A percentile compares a stretch with the other conserved stretches of the same genome.
Evolutionary conservation across 2,888 invertebrate species (phyloP).

Genomic region (Smittia aterrima): DNA sequence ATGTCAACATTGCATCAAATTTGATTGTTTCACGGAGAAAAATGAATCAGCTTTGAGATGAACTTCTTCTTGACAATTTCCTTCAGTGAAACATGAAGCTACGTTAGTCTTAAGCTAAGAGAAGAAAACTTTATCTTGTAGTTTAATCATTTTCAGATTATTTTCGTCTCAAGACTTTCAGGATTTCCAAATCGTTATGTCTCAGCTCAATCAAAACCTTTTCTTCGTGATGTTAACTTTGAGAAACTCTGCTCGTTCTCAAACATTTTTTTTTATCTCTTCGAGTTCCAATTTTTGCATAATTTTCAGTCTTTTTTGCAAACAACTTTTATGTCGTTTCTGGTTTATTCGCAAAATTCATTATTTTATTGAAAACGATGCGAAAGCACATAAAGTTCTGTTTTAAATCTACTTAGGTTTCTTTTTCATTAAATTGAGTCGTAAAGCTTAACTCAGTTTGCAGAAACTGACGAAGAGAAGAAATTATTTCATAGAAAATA

Average conservation of each 20-base stretch:
- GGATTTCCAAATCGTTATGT: background rate
- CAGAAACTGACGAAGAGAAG: background rate
- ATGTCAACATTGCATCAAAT: background rate
- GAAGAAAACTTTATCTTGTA: background rate
- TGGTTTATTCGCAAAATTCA: background rate
- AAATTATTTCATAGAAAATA: background rate
- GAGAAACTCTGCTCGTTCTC: background rate
- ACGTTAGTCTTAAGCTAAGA: background rate
- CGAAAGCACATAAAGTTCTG: background rate
- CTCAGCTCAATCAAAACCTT: background rate
- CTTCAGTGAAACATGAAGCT: too few species aligned
- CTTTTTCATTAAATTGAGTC: background rate
- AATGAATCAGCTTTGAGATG: background rate
- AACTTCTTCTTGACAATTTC: background rate
- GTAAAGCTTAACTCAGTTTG: background rate
- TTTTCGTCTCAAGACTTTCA: background rate
- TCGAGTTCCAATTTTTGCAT: background rate
- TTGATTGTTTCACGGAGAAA: background rate
- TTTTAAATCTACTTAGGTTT: background rate
- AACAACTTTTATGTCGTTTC: constrained; percentile 15
- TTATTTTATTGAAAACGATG: constrained; percentile 7
- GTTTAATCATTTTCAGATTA: constrained; percentile 22
- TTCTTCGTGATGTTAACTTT: too few species aligned
- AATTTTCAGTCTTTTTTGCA: constrained; percentile 1
- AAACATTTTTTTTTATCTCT: background rate